These are phyloP conservation scores for Penaeus japonicus DNA, from an alignment of 1,140 invertebrate species.

Conservation along the genomic window DNA sequence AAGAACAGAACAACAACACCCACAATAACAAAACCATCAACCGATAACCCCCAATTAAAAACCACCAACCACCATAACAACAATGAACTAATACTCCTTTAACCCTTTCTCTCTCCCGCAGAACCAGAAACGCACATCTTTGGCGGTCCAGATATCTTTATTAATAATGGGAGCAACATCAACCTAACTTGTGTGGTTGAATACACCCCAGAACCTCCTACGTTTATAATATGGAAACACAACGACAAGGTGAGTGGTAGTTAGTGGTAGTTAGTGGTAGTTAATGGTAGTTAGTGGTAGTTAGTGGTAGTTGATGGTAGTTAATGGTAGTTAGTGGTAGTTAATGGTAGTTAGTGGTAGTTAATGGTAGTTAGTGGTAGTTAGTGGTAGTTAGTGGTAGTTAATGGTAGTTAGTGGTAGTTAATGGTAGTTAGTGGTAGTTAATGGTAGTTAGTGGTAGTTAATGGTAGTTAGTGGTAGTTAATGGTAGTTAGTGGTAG, in stretches of 20 bases:
- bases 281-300: background rate
- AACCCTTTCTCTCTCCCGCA: constrained; percentile 47
- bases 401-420: no score
- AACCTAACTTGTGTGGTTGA: constrained; percentile 64
- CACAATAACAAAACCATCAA: no score
- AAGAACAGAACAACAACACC: no score
- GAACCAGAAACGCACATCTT: constrained; percentile 62
- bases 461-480: background rate
- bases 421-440: background rate
- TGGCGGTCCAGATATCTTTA: constrained; percentile 62
- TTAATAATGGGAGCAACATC: constrained; percentile 62
- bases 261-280: background rate
- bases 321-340: background rate
- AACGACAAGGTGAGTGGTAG: constrained; percentile 50
- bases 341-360: constrained; percentile 16
- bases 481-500: background rate
- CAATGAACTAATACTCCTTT: background rate
- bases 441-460: constrained; percentile 16
- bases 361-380: background rate
- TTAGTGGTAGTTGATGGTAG: background rate
- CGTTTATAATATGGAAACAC: constrained; percentile 57
- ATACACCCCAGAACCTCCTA: constrained; percentile 62
- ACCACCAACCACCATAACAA: no score
- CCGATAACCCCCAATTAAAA: no score
- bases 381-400: background rate